Conservation (phyloP, 2,797 vertebrate species). For the Pseudomugil gertrudae region DNA sequence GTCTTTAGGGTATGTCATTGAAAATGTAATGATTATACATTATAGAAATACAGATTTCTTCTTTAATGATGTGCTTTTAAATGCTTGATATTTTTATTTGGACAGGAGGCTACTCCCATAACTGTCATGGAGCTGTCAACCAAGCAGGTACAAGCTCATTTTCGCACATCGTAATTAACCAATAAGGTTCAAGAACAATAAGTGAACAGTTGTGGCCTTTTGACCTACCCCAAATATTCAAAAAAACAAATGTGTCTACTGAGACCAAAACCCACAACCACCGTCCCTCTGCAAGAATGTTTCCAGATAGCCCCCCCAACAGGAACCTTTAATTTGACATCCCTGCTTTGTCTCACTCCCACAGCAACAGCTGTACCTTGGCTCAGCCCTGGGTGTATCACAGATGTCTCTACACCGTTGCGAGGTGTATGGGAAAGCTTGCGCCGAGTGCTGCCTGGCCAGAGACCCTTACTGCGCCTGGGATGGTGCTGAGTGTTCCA, state of each 20-base stretch:
- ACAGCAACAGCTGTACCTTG: slow-evolving; percentile 97
- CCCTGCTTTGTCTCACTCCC: slow-evolving; percentile 50
- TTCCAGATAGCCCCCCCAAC: slow-evolving; percentile 28
- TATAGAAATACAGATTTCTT: neutral
- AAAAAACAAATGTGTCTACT: slow-evolving; percentile 31
- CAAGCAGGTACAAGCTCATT: slow-evolving; percentile 86
- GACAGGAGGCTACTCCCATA: slow-evolving; percentile 91
- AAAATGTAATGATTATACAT: slow-evolving; percentile 8
- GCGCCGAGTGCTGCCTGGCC: slow-evolving; percentile 97
- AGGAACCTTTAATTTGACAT: slow-evolving; percentile 35
- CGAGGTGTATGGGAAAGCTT: slow-evolving; percentile 96
- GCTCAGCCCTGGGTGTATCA: slow-evolving; percentile 90
- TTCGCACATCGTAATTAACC: slow-evolving; percentile 31
- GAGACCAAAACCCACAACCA: slow-evolving; percentile 32
- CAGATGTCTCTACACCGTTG: slow-evolving; percentile 98
- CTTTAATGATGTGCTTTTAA: slow-evolving; percentile 13
- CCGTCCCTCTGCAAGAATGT: slow-evolving; percentile 14
- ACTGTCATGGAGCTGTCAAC: slow-evolving; percentile 97
- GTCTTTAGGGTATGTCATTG: slow-evolving; percentile 88
- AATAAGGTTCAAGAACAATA: slow-evolving; percentile 19
- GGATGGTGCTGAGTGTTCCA: slow-evolving; percentile 95
- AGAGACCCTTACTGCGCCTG: slow-evolving; percentile 98
- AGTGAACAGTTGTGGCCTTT: neutral
- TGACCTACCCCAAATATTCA: slow-evolving; percentile 32
- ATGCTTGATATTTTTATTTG: slow-evolving; percentile 46